Evolutionary conservation across 1,140 invertebrate genomes (phyloP), one percentile per base, ranked within the genome.

Genomic region (Nasonia giraulti): DNA sequence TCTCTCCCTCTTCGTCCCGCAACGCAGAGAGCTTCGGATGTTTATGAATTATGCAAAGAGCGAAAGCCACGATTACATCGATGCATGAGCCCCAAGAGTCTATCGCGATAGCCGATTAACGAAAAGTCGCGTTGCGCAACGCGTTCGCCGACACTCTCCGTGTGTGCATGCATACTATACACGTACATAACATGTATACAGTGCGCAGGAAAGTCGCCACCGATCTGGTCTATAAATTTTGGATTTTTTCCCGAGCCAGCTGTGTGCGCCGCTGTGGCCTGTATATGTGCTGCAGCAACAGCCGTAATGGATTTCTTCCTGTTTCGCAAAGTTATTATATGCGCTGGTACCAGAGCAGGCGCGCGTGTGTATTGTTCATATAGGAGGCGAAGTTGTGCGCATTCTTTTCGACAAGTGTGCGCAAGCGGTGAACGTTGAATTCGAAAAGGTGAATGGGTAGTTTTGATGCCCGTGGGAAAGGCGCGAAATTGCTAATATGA

Each of bases 41-140:
- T 55, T 82, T 82, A 85, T 85, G 84, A 82, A 85, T 85, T 82
- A 85, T 85, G 84, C 84, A 85, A 85, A 77, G 74, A 66, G 75
- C 31, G 62, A 82, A 82, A 82, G 74, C 23, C 50, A 23, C 71
- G 50, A 81, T 81, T 81, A 85, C 37, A 68, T 76, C n/a, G 71
- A 62, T 75, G 77, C 50, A 79, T 20, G 77, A 62, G 66, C 33
- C 17, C 55, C 23, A 1, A 12, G 50, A 33, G 68, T 23, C 74
- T 50, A 78, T 80, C 44, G 47, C 47, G 77, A 75, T 84, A 84
- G 31, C 50, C 77, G 77, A 80, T 80, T 80, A 84, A 85, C 84
- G 77, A 85, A 81, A 81, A 74, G 55, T 77, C 31, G 23, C 3
- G 37, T 84, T 84, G 23, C 77, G 50, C 47, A 84, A 84, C 33